Percentiles rank a stretch among this genome's conserved stretches.
Conservation (phyloP, 1,140 invertebrate species). For the Eupeodes corollae region DNA sequence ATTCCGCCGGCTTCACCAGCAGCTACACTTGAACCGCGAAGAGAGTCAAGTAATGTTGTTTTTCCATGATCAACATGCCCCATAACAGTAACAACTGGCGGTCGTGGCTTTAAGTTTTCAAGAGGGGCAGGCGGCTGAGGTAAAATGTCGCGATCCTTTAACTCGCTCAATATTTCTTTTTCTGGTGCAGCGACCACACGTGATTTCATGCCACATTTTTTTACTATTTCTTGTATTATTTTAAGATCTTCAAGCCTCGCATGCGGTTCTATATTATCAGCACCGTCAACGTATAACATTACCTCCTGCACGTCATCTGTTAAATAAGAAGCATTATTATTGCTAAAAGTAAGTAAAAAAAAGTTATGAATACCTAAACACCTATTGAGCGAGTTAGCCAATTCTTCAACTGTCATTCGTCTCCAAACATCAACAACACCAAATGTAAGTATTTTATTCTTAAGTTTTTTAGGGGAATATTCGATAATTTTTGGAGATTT, state of each 20-base stretch:
- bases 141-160: conserved; percentile 38
- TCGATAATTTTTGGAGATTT: conserved; percentile 41
- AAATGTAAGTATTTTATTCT: conserved; percentile 18
- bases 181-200: conserved; percentile 43
- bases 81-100: conserved; percentile 95
- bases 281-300: conserved; percentile 51
- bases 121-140: conserved; percentile 51
- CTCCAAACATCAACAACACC: conserved; percentile 57
- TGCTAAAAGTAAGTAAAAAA: background rate
- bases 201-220: conserved; percentile 49
- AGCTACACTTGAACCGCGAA: conserved; percentile 79
- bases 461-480: conserved; percentile 40
- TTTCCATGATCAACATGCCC: conserved; percentile 99
- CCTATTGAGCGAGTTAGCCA: conserved; percentile 48
- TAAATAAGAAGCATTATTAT: conserved; percentile 16
- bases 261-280: conserved; percentile 37
- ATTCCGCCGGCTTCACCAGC: conserved; percentile 96
- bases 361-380: conserved; percentile 17
- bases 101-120: conserved; percentile 50
- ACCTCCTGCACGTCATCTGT: conserved; percentile 60
- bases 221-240: conserved; percentile 52
- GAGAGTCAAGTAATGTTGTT: conserved; percentile 87
- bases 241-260: conserved; percentile 42
- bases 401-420: conserved; percentile 63
- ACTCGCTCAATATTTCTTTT: conserved; percentile 28